A percentile compares a stretch with the other conserved stretches of the same genome.
Conservation (phyloP, 2,797 vertebrate genomes). For the Pangasius larnaudii region DNA sequence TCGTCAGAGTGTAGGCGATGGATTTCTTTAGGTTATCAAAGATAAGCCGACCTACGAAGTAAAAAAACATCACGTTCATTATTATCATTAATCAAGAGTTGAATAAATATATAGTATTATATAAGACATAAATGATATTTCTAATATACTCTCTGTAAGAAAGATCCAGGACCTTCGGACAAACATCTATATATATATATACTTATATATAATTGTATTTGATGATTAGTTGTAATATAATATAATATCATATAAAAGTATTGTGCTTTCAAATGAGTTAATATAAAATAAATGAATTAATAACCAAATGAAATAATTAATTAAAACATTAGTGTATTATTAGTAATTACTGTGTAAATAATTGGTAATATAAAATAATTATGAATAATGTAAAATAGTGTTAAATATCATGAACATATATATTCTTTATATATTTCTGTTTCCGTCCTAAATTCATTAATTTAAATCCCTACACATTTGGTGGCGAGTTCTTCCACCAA, state of each 20-base stretch:
- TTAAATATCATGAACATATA: neutral
- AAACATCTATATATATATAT: neutral
- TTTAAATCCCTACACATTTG: neutral
- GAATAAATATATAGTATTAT: neutral
- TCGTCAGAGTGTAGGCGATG: conserved; percentile 87
- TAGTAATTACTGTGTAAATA: neutral
- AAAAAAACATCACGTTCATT: neutral
- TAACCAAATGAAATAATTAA: neutral
- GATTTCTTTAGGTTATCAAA: conserved; percentile 93
- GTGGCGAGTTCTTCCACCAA: neutral
- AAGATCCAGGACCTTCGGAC: neutral
- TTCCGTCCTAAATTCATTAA: neutral
- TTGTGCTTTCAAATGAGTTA: too few species aligned
- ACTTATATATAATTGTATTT: too few species aligned
- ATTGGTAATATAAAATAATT: neutral
- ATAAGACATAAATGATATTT: neutral
- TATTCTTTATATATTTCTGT: too few species aligned
- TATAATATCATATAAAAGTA: too few species aligned
- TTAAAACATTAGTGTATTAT: neutral
- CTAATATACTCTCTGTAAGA: neutral
- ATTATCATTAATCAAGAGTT: neutral
- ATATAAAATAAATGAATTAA: neutral
- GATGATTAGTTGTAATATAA: too few species aligned
- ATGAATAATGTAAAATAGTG: neutral
- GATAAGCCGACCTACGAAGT: conserved; percentile 80